Percentiles rank a stretch among this genome's conserved stretches.
phyloP scores from a whole-genome alignment of 2,888 invertebrate genomes.

The Ornithoptera alexandrae region DNA sequence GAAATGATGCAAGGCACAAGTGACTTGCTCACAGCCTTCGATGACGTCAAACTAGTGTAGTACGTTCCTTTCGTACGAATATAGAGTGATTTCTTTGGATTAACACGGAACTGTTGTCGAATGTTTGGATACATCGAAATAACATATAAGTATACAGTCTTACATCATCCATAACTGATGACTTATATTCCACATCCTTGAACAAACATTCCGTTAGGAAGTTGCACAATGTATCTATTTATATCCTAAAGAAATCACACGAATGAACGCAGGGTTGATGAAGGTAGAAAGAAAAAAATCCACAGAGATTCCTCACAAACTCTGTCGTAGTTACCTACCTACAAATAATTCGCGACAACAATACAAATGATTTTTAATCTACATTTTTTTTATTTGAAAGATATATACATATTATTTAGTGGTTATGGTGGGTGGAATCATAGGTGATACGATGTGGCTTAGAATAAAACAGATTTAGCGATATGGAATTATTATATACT shows the following conservation, averaged over 20 bases:
- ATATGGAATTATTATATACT: conserved; percentile 32
- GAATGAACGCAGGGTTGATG: conserved; percentile 57
- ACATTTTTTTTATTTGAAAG: conserved; percentile 19
- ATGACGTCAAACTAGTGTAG: conserved; percentile 67
- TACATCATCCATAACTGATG: conserved; percentile 27
- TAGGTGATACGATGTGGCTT: conserved; percentile 53
- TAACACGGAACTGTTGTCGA: conserved; percentile 37
- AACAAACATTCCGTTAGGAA: conserved; percentile 49
- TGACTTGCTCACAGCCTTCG: conserved; percentile 65
- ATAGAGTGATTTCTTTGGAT: conserved; percentile 51
- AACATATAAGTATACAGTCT: not conserved
- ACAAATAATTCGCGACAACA: conserved; percentile 30
- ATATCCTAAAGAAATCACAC: conserved; percentile 58
- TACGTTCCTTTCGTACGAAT: conserved; percentile 1
- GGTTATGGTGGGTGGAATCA: conserved; percentile 46
- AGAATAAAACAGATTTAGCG: conserved; percentile 35
- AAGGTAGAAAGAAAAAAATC: conserved; percentile 46
- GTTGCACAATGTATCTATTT: conserved; percentile 37
- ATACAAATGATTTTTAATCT: conserved; percentile 18
- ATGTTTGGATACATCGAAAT: conserved; percentile 14
- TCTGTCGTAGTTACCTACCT: conserved; percentile 40
- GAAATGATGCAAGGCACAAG: conserved; percentile 63
- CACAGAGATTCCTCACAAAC: conserved; percentile 56
- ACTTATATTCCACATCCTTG: conserved; percentile 40
- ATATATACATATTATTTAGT: conserved; percentile 10